Conservation (phyloP, 2,888 invertebrate species). For the Cerastis leucographa region DNA sequence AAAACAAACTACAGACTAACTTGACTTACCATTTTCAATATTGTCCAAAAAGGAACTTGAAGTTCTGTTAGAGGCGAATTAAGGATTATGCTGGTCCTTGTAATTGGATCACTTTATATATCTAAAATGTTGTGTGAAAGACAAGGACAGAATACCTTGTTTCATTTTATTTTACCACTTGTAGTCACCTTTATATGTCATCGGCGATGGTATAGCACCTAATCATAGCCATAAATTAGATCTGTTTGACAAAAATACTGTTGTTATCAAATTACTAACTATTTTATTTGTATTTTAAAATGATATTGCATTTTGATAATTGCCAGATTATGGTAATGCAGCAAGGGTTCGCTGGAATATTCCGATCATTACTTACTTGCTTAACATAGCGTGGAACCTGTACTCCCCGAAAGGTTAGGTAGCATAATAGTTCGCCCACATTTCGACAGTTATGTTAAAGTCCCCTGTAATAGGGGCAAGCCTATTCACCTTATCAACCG, state of each 20-base stretch:
- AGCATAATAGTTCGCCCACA: not conserved
- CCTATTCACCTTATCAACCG: too few relatives aligned
- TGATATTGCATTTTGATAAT: conserved; percentile 25
- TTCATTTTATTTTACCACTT: conserved; percentile 36
- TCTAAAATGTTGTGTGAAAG: conserved; percentile 19
- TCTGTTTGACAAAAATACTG: not conserved
- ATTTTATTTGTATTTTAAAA: conserved; percentile 27
- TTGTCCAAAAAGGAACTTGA: conserved; percentile 2
- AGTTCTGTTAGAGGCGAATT: conserved; percentile 8
- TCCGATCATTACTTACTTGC: not conserved
- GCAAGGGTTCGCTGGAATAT: not conserved
- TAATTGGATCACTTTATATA: conserved; percentile 49
- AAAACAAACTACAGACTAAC: not conserved
- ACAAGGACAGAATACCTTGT: conserved; percentile 38
- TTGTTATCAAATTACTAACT: conserved; percentile 33
- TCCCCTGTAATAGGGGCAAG: too few relatives aligned
- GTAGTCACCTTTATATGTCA: conserved; percentile 56
- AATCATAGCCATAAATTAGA: conserved; percentile 43
- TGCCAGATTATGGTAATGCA: conserved; percentile 46
- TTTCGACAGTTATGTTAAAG: not conserved
- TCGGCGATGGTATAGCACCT: conserved; percentile 19
- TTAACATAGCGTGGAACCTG: not conserved
- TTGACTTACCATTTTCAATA: conserved; percentile 54
- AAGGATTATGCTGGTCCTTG: conserved; percentile 38
- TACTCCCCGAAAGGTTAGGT: not conserved